A percentile compares a stretch with the other conserved stretches of the same genome.
phyloP scores from a whole-genome alignment of 2,888 invertebrate genomes.

The Eustalomyia histrio region DNA sequence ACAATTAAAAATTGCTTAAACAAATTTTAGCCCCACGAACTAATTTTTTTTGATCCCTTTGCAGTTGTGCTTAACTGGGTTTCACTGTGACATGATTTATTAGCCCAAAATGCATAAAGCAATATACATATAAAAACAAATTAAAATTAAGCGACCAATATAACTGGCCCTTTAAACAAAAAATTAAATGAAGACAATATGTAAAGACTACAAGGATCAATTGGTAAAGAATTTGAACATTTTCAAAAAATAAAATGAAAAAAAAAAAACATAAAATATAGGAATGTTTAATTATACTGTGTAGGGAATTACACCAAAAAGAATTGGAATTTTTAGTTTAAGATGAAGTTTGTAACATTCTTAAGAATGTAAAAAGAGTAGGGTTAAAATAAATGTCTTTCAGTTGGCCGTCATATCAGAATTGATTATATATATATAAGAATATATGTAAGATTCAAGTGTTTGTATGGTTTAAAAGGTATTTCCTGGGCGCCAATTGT shows the following conservation, averaged over 20 bases:
- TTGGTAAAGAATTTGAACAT: neutral
- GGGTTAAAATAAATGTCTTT: too few relatives aligned
- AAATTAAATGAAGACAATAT: neutral
- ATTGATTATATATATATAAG: too few relatives aligned
- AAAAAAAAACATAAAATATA: neutral
- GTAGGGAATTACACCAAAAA: neutral
- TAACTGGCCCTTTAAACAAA: neutral
- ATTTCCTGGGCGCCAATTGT: too few relatives aligned
- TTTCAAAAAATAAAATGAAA: neutral
- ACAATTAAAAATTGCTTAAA: too few relatives aligned
- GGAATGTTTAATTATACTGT: slow-evolving; percentile 34
- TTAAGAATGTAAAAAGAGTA: too few relatives aligned
- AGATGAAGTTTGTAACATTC: neutral
- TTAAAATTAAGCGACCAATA: slow-evolving; percentile 4
- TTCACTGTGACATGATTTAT: neutral
- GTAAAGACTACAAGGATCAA: neutral
- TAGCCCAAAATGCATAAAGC: neutral
- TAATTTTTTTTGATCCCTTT: too few relatives aligned
- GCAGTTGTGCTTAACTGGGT: too few relatives aligned
- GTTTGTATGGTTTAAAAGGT: too few relatives aligned
- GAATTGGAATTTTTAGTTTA: neutral
- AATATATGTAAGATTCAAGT: too few relatives aligned
- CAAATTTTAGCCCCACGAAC: too few relatives aligned
- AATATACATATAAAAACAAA: neutral
- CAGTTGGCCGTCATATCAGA: too few relatives aligned